Evolutionary conservation across 1,140 invertebrate genomes (phyloP).

Genomic region (Trichogramma pretiosum): DNA sequence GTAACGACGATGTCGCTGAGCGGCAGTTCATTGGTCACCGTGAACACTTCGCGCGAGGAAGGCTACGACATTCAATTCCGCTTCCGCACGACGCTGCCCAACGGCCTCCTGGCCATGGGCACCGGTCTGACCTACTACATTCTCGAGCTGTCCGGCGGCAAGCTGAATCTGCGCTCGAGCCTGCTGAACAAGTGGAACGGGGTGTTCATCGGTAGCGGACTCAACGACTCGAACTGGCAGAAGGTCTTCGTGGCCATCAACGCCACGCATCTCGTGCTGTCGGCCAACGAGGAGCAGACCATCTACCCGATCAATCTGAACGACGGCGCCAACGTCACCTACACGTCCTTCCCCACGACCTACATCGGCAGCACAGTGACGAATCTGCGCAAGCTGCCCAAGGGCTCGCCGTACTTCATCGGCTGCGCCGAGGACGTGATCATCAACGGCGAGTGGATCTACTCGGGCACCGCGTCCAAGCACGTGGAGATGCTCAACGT

Average conservation of each 20-base stretch:
- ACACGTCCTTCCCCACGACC: conserved; percentile 72
- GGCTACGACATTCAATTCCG: conserved; percentile 81
- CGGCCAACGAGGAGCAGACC: conserved; percentile 80
- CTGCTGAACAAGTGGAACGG: conserved; percentile 82
- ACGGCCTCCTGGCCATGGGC: conserved; percentile 77
- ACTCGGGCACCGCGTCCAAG: conserved; percentile 27
- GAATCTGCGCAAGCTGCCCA: conserved; percentile 57
- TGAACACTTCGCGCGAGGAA: conserved; percentile 71
- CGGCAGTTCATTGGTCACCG: conserved; percentile 64
- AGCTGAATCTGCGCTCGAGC: conserved; percentile 76
- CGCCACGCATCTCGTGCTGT: conserved; percentile 71
- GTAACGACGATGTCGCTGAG: conserved; percentile 80
- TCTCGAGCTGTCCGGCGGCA: conserved; percentile 68
- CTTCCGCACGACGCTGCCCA: conserved; percentile 82
- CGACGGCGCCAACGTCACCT: conserved; percentile 60
- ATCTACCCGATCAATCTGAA: conserved; percentile 76
- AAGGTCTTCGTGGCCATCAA: conserved; percentile 80
- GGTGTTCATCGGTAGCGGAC: conserved; percentile 70
- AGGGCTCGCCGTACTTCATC: conserved; percentile 67
- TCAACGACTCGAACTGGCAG: conserved; percentile 83
- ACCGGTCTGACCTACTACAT: conserved; percentile 75
- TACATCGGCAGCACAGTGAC: conserved; percentile 67
- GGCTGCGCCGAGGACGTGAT: conserved; percentile 87
- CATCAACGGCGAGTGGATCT: conserved; percentile 69
- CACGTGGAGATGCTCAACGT: conserved; percentile 46